Evolutionary conservation across 2,113 vertebrate species (phyloP).

Genomic region (Sinocyclocheilus anophthalmus): DNA sequence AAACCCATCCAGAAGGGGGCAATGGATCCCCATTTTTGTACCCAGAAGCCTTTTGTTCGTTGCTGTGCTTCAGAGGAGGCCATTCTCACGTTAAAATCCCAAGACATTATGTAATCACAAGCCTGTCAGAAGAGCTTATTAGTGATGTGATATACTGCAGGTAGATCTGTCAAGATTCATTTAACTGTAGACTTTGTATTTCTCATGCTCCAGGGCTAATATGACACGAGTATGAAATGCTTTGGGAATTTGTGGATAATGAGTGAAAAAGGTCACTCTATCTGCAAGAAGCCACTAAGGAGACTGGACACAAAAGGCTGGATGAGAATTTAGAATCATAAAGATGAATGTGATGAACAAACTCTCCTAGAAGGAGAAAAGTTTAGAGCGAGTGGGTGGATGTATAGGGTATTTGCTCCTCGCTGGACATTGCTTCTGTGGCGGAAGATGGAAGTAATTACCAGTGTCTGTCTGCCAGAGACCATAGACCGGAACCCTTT

Average conservation of each 20-base stretch:
- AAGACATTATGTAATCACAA: background rate
- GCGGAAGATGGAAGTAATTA: slow-evolving; percentile 53
- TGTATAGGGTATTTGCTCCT: slow-evolving; percentile 24
- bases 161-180: background rate
- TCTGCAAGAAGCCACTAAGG: background rate
- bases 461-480: slow-evolving; percentile 26
- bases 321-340: background rate
- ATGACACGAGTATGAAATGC: background rate
- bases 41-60: background rate
- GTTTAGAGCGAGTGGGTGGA: background rate
- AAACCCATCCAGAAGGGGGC: slow-evolving; percentile 14
- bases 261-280: background rate
- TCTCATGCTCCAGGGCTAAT: background rate
- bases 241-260: background rate
- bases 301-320: background rate
- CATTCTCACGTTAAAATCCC: background rate
- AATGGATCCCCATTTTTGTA: background rate
- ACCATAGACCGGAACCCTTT: slow-evolving; percentile 11
- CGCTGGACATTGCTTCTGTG: slow-evolving; percentile 40
- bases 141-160: background rate
- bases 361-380: background rate
- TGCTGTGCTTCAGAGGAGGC: background rate
- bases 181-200: background rate
- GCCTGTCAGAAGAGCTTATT: background rate
- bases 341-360: background rate